phyloP scores from a whole-genome alignment of 2,113 vertebrate genomes.

The Aythya baeri region DNA sequence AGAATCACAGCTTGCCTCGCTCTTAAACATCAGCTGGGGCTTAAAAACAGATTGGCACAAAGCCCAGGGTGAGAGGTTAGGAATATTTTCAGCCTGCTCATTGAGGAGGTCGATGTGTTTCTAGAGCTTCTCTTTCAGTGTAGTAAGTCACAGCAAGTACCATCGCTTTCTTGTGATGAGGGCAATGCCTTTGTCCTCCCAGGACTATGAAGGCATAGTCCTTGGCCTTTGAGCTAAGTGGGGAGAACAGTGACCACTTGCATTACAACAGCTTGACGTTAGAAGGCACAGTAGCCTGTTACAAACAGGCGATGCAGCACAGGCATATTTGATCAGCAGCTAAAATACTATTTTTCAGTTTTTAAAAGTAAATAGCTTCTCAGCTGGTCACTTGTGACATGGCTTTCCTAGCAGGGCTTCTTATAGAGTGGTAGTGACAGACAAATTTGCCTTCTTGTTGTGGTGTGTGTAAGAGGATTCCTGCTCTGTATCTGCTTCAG shows the following conservation, averaged over 20 bases:
- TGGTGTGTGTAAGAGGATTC: not conserved
- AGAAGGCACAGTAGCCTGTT: not conserved
- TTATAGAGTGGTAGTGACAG: not conserved
- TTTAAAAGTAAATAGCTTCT: not conserved
- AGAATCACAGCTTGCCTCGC: not conserved
- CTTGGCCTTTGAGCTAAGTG: not conserved
- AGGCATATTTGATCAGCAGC: not conserved
- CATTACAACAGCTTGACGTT: too few relatives aligned
- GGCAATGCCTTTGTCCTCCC: not conserved
- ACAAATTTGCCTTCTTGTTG: not conserved
- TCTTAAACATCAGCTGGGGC: fast-evolving
- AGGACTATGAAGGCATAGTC: fast-evolving
- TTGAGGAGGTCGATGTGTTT: fast-evolving
- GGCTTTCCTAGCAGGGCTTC: not conserved
- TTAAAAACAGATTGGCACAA: not conserved
- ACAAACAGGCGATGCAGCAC: fast-evolving
- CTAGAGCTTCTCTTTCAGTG: not conserved
- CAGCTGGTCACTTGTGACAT: fast-evolving
- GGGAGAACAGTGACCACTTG: too few relatives aligned
- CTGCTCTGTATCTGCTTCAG: not conserved
- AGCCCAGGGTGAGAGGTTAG: not conserved
- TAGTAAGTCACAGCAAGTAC: too few relatives aligned
- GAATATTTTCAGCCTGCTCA: not conserved
- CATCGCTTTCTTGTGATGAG: fast-evolving
- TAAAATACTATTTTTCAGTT: not conserved